A percentile compares a stretch with the other conserved stretches of the same genome.
phyloP scores from a whole-genome alignment of 37 sponge, comb jelly and placozoan genomes.

The Bolinopsis microptera region DNA sequence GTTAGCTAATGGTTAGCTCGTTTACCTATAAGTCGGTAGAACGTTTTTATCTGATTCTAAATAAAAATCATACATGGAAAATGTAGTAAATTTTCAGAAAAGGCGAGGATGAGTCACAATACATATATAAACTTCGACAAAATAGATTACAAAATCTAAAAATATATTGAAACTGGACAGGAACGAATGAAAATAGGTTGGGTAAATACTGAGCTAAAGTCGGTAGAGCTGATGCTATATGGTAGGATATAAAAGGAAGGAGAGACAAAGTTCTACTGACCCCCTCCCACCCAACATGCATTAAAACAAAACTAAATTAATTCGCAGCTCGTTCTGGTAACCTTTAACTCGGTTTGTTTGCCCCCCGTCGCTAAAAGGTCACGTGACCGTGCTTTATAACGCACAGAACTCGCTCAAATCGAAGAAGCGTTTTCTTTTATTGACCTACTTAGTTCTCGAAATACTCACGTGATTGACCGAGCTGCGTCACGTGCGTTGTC shows the following conservation, averaged over 20 bases:
- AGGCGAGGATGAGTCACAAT: too few relatives aligned
- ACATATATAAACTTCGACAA: too few relatives aligned
- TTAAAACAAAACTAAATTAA: slow-evolving; percentile 65
- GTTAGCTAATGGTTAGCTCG: too few relatives aligned
- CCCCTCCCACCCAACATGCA: slow-evolving; percentile 1
- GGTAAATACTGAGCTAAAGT: neutral
- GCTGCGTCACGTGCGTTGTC: neutral
- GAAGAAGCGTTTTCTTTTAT: slow-evolving; percentile 64
- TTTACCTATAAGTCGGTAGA: too few relatives aligned
- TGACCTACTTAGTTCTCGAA: slow-evolving; percentile 51
- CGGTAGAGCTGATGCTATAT: neutral
- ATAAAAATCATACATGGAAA: neutral
- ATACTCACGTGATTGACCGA: slow-evolving; percentile 2
- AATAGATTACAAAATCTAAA: too few relatives aligned
- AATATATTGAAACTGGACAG: too few relatives aligned
- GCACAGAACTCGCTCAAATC: slow-evolving; percentile 9
- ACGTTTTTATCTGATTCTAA: too few relatives aligned
- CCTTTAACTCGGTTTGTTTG: slow-evolving; percentile 22
- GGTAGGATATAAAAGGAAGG: neutral
- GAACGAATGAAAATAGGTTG: neutral
- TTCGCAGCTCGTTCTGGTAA: slow-evolving; percentile 39
- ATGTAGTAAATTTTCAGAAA: neutral
- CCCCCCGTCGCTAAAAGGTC: slow-evolving; percentile 57
- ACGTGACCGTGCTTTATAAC: neutral
- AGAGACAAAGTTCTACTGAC: neutral